phyloP scores from a whole-genome alignment of 1,140 invertebrate genomes.

The Drosophila micromelanica region DNA sequence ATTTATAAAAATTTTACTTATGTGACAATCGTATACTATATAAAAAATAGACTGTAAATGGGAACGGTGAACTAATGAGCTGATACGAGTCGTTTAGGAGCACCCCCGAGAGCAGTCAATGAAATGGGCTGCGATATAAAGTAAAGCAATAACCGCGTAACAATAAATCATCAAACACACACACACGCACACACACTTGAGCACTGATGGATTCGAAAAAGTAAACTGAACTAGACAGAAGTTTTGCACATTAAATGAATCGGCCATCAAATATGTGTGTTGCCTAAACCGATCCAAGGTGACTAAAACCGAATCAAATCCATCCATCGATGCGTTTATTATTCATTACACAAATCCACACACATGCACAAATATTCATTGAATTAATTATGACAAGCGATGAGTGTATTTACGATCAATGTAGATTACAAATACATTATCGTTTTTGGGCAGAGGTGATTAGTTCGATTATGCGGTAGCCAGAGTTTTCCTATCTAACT shows the following conservation, averaged over 20 bases:
- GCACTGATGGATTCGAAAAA: constrained; percentile 6
- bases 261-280: constrained; percentile 1
- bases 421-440: constrained; percentile 64
- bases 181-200: constrained; percentile 1
- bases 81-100: constrained; percentile 12
- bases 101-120: not conserved
- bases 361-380: constrained; percentile 52
- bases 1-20: too few species aligned
- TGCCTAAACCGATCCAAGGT: not conserved
- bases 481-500: constrained; percentile 29
- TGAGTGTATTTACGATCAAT: constrained; percentile 71
- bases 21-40: too few species aligned
- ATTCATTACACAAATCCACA: constrained; percentile 21
- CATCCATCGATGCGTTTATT: constrained; percentile 3
- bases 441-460: constrained; percentile 25
- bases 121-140: constrained; percentile 46
- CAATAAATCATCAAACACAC: constrained; percentile 58
- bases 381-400: constrained; percentile 78
- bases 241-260: constrained; percentile 23
- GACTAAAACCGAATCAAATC: not conserved
- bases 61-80: constrained; percentile 20
- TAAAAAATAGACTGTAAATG: too few species aligned
- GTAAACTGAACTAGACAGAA: constrained; percentile 16
- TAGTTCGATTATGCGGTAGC: constrained; percentile 38
- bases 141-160: constrained; percentile 57